These are phyloP conservation scores for Agonopterix heracliana DNA, from an alignment of 2,888 invertebrate species.

Conservation along the genomic window DNA sequence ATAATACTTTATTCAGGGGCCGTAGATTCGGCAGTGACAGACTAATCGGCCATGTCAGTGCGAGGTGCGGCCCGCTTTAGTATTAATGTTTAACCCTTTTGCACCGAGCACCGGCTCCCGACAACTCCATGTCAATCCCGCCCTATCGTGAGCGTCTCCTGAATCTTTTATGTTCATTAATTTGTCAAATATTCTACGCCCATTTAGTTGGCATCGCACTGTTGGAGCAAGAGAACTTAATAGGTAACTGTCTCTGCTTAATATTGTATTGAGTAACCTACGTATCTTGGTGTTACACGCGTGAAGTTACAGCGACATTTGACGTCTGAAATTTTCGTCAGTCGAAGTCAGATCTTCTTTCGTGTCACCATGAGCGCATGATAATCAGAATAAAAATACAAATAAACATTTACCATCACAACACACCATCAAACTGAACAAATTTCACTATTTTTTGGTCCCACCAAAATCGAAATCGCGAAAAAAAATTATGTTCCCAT, in stretches of 20 bases:
- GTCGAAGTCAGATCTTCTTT: too few relatives aligned
- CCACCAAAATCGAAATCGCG: too few relatives aligned
- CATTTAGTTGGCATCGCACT: conserved; percentile 21
- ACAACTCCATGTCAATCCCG: conserved; percentile 62
- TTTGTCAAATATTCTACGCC: conserved; percentile 51
- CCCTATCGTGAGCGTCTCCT: conserved; percentile 36
- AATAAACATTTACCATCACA: too few relatives aligned
- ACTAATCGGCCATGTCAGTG: conserved; percentile 66
- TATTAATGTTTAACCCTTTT: conserved; percentile 72
- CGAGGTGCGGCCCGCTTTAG: conserved; percentile 60
- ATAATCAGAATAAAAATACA: too few relatives aligned
- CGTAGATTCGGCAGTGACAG: conserved; percentile 67
- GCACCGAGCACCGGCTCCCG: conserved; percentile 51
- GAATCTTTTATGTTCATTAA: conserved; percentile 70
- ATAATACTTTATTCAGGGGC: conserved; percentile 71
- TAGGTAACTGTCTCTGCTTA: conserved; percentile 16
- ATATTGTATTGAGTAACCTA: conserved; percentile 2
- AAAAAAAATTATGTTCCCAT: too few relatives aligned
- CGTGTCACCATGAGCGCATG: too few relatives aligned
- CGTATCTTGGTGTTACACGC: too few relatives aligned
- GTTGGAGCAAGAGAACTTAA: conserved; percentile 13
- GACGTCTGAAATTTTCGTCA: too few relatives aligned
- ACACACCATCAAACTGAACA: too few relatives aligned
- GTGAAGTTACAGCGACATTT: too few relatives aligned
- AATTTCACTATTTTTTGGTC: too few relatives aligned